Evolutionary conservation across 2,888 invertebrate species (phyloP).

Genomic region (Amiota communis): DNA sequence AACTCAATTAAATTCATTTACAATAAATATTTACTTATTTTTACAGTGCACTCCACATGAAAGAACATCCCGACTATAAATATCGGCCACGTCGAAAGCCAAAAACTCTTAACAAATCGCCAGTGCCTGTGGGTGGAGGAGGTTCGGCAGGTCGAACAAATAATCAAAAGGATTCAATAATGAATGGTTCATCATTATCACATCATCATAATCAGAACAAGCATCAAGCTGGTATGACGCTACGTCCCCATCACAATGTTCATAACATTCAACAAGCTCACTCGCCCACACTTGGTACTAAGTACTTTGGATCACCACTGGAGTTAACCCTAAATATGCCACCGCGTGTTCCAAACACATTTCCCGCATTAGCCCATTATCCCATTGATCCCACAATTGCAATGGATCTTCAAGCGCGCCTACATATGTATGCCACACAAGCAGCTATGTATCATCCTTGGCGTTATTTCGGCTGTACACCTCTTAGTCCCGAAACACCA

Average conservation of each 20-base stretch:
- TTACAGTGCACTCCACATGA: conserved; percentile 91
- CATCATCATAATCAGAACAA: conserved; percentile 39
- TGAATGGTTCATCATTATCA: conserved; percentile 37
- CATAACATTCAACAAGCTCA: conserved; percentile 24
- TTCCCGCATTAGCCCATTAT: conserved; percentile 68
- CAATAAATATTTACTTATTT: conserved; percentile 37
- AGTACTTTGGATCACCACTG: conserved; percentile 71
- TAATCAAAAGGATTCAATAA: conserved; percentile 34
- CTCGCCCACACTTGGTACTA: conserved; percentile 58
- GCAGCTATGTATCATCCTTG: conserved; percentile 72
- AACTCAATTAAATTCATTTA: conserved; percentile 41
- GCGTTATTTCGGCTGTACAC: conserved; percentile 71
- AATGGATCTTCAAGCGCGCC: conserved; percentile 72
- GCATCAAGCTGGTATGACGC: conserved; percentile 41
- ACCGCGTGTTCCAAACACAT: conserved; percentile 62
- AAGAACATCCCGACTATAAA: conserved; percentile 94
- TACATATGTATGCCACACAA: conserved; percentile 71
- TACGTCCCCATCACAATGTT: conserved; percentile 55
- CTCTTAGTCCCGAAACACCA: conserved; percentile 70
- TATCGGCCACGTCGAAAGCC: conserved; percentile 91
- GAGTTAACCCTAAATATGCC: conserved; percentile 69
- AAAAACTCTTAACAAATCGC: conserved; percentile 83
- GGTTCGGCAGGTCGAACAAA: conserved; percentile 27
- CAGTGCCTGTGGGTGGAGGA: conserved; percentile 61
- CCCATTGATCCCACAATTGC: conserved; percentile 72